Base-by-base conservation (phyloP, 2,888 invertebrate genomes). In the Eucera pruinosa region DNA sequence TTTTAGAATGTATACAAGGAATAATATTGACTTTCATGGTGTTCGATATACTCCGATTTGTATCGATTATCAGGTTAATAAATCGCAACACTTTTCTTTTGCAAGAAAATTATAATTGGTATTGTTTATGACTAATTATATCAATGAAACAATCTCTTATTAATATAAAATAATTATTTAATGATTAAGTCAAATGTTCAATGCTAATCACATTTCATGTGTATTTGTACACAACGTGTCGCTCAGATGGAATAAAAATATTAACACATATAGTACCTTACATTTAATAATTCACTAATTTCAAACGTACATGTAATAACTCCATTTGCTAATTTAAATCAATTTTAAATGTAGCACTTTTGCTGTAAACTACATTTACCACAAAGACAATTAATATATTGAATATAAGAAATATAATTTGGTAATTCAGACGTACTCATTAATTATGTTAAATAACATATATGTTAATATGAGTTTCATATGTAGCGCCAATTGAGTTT, bases 401-500 rank as follows among this genome's bases (percentile, higher is more conserved):
- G 4, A 7, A 33, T 33, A 33, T 3, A 33, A 33, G 33, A 33
- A 33, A 3, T 3, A 3, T 5, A 33, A 33, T 7, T 3, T 33
- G 7, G 7, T 7, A 7, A 33, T 3, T 33, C 4, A 7, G 7
- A 7, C 33, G 33, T 33, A 2, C 0, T 36, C 3, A 0, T 20
- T 20, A 45, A 45, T 27, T 2, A 15, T 6, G 2, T 20, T 20
- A 11, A 18, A 20, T 2, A n/a, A 1, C 13, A 30, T 39, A 7
- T 2, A 47, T 20, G n/a, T 2, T 20, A 25, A 18, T 33, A 20
- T 5, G 1, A 13, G 27, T 50, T 73, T 75, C 60, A 48, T 54
- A 75, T 11, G 13, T 60, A 58, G 54, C 75, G 75, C 76, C 66
- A 60, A 41, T 9, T 20, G 2, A 0, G 7, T 0, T 1, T 25